phyloP scores from a whole-genome alignment of 2,888 invertebrate genomes.

The Stegophylla sp. region DNA sequence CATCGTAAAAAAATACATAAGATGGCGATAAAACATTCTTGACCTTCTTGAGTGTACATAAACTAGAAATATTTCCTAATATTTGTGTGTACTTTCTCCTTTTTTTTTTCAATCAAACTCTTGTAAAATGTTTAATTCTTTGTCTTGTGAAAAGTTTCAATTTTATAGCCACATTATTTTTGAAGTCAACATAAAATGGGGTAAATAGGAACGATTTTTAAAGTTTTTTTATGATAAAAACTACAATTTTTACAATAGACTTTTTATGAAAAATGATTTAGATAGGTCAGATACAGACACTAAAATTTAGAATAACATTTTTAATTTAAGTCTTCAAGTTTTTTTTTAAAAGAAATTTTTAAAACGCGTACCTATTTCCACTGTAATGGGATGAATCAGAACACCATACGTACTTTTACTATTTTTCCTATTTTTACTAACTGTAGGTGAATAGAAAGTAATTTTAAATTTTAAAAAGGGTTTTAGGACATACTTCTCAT shows the following conservation, averaged over 20 bases:
- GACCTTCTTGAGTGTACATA: too few species aligned
- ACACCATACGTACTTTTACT: not conserved
- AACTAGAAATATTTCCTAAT: too few species aligned
- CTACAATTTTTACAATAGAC: not conserved
- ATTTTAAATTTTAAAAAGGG: constrained; percentile 1
- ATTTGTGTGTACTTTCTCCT: too few species aligned
- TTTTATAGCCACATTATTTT: too few species aligned
- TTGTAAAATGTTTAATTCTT: too few species aligned
- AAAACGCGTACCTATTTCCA: not conserved
- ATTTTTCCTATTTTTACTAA: not conserved
- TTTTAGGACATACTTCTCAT: too few species aligned
- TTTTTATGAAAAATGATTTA: constrained; percentile 1
- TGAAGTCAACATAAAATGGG: constrained; percentile 8
- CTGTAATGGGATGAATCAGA: not conserved
- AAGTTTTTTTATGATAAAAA: not conserved
- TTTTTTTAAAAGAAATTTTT: not conserved
- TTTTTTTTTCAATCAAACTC: too few species aligned
- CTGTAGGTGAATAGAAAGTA: not conserved
- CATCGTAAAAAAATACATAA: too few species aligned
- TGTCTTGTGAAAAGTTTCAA: too few species aligned
- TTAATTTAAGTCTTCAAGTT: not conserved
- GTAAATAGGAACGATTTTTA: not conserved
- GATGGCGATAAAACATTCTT: too few species aligned
- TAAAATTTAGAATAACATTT: not conserved
- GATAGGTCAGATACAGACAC: not conserved